These are phyloP conservation scores for Ceyx margarethae DNA, from an alignment of 2,113 vertebrate species.

Conservation along the genomic window DNA sequence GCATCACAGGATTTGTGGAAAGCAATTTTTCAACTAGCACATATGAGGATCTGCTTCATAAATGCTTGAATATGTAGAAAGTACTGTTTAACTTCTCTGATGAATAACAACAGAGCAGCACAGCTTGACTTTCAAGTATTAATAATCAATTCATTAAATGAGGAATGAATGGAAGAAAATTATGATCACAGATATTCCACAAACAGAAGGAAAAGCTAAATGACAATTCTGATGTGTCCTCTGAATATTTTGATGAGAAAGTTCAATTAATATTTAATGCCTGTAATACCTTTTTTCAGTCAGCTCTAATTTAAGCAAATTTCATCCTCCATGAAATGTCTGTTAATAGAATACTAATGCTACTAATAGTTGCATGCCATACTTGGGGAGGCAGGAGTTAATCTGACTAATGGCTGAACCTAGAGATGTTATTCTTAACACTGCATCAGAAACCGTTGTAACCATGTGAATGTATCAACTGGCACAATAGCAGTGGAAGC, in stretches of 20 bases:
- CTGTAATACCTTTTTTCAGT: slow-evolving; percentile 16
- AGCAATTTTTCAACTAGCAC: background rate
- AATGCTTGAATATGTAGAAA: slow-evolving; percentile 24
- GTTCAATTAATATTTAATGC: slow-evolving; percentile 44
- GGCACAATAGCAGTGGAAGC: slow-evolving; percentile 59
- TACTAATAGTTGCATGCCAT: slow-evolving; percentile 21
- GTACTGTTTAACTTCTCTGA: slow-evolving; percentile 18
- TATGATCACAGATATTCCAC: slow-evolving; percentile 31
- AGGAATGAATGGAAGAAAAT: slow-evolving; percentile 50
- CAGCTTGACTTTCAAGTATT: slow-evolving; percentile 64
- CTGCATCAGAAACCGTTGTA: slow-evolving; percentile 65
- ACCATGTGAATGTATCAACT: slow-evolving; percentile 70
- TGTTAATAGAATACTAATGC: slow-evolving; percentile 26
- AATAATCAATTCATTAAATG: slow-evolving; percentile 58
- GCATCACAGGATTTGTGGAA: background rate
- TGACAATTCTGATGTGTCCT: slow-evolving; percentile 43
- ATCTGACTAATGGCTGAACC: background rate
- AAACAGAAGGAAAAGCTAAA: slow-evolving; percentile 49
- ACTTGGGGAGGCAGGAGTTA: slow-evolving; percentile 21
- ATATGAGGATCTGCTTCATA: background rate
- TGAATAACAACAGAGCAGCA: slow-evolving; percentile 35
- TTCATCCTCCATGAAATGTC: background rate
- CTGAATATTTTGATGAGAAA: slow-evolving; percentile 55
- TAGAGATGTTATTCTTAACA: slow-evolving; percentile 63
- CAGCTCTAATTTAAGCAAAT: slow-evolving; percentile 31